Evolutionary conservation across 2,888 invertebrate genomes (phyloP), one percentile per base, ranked within the genome.

Genomic region (Polia nebulosa): DNA sequence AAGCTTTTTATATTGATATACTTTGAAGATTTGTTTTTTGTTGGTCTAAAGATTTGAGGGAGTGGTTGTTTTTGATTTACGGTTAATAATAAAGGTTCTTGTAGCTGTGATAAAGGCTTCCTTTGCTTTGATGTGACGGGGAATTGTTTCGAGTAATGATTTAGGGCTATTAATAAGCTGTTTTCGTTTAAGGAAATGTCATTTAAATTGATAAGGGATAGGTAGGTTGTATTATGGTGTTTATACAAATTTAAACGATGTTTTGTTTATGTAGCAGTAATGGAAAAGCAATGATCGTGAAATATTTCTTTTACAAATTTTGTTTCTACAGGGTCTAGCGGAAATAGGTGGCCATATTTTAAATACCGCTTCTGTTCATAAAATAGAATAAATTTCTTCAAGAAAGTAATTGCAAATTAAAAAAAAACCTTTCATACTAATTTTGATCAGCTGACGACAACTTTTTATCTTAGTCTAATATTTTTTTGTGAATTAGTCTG

Each of bases 81-180:
- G 9, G 61, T 45, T 34, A 70, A 56, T 70, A 45, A 41, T 55
- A 34, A 76, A 53, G 44, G 72, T 53, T 49, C 25, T 32, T 34
- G 69, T 49, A 44, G 13, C 45, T 17, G 11, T 34, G 20, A 57
- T 45, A 71, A 76, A 32, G 77, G 51, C 6, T 59, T 44, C 17
- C 4, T 60, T 44, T 2, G 20, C 56, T 73, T 78, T 75, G 55
- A 78, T 49, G 53, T 63, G 9, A 63, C 36, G 20, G 39, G 22
- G 34, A 44, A 61, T 47, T 70, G 34, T 62, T 9, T 47, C 36
- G 34, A 47, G 20, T 32, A 71, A 60, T 45, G 53, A 56, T 44
- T 74, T 44, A 11, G 11, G 13, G 11, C 9, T 53, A 34, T 47
- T 47, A 9, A 29, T 41, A 41, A 29, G 20, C 17, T 13, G 3